Conservation (phyloP, 2,113 vertebrate genomes). For the Physeter macrocephalus region DNA sequence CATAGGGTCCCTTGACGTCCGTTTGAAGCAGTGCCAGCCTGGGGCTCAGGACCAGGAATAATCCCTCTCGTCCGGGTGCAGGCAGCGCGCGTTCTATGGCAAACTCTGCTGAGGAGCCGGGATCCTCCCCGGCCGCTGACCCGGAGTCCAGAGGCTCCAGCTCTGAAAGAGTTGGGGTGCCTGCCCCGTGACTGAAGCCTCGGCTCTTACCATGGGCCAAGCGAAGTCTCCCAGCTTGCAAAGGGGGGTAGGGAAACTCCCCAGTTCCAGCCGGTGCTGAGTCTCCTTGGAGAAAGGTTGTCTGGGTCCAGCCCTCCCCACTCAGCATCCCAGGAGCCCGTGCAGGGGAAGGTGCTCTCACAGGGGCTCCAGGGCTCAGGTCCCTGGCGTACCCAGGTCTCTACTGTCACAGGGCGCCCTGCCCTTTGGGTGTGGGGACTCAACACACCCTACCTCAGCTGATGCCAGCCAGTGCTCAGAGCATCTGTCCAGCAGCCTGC, state of each 20-base stretch:
- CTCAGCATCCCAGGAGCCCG: neutral
- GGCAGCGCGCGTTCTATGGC: fast-evolving
- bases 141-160: neutral
- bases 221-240: neutral
- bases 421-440: neutral
- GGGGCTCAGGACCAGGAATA: neutral
- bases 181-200: neutral
- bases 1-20: neutral
- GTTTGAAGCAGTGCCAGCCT: neutral
- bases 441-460: neutral
- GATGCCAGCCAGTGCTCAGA: neutral
- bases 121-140: neutral
- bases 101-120: neutral
- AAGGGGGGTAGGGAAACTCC: neutral
- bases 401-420: neutral
- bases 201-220: too few relatives aligned
- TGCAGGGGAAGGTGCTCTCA: neutral
- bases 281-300: neutral
- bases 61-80: neutral
- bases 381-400: neutral
- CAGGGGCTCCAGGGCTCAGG: fast-evolving
- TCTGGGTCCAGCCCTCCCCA: neutral
- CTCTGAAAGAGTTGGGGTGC: too few relatives aligned
- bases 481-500: neutral
- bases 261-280: fast-evolving